Conservation (phyloP, 53 echinoderm and acorn worm genomes). For the Antedon mediterranea region DNA sequence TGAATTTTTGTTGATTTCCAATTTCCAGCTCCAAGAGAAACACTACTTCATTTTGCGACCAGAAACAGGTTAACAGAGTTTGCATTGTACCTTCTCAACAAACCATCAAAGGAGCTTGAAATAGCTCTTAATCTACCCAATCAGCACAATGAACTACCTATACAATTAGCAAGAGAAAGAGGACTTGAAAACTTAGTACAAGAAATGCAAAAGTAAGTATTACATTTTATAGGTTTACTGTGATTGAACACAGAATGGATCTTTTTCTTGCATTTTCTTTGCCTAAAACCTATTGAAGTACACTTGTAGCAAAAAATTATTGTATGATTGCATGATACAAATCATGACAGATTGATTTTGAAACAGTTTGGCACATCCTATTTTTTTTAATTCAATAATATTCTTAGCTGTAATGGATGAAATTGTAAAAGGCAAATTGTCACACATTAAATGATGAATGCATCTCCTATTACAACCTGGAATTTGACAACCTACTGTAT, state of each 20-base stretch:
- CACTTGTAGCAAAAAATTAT: no score
- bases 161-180: constrained; percentile 45
- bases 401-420: no score
- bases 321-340: no score
- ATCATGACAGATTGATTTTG: no score
- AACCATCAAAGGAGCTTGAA: constrained; percentile 33
- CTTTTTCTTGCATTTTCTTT: no score
- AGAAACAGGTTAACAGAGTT: constrained; percentile 56
- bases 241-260: neutral
- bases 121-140: constrained; percentile 68
- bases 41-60: constrained; percentile 84
- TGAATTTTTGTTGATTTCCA: constrained; percentile 2
- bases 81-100: constrained; percentile 57
- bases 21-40: constrained; percentile 91
- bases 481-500: no score
- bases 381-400: no score
- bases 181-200: constrained; percentile 58
- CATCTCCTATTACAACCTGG: no score
- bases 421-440: no score
- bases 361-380: no score
- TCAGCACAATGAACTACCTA: constrained; percentile 61
- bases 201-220: constrained; percentile 78
- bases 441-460: no score
- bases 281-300: no score
- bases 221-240: neutral